phyloP scores from a whole-genome alignment of 1,140 invertebrate genomes.

The Zaprionus kolodkinae region DNA sequence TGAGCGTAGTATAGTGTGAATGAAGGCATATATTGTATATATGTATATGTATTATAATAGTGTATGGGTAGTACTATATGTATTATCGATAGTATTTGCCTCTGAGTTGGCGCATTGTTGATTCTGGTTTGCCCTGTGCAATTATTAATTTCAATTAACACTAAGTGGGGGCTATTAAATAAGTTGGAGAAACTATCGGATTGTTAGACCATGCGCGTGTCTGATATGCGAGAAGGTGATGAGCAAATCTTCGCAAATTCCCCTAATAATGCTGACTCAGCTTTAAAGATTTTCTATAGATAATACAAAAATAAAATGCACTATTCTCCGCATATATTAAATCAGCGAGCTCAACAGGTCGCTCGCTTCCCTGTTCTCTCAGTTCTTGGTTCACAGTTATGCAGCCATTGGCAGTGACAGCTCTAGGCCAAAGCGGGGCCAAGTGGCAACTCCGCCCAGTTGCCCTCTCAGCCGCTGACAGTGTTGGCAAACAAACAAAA shows the following conservation, averaged over 20 bases:
- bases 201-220: conserved; percentile 22
- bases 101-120: not conserved
- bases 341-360: conserved; percentile 56
- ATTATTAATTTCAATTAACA: not conserved
- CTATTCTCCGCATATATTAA: conserved; percentile 25
- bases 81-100: not conserved
- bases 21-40: not conserved
- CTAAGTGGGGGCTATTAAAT: not conserved
- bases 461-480: too few species aligned
- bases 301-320: not conserved
- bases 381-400: conserved; percentile 2
- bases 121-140: not conserved
- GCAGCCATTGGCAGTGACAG: conserved; percentile 26
- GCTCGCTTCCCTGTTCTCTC: conserved; percentile 33
- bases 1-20: not conserved
- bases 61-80: too few species aligned
- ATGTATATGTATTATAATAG: too few species aligned
- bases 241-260: conserved; percentile 1
- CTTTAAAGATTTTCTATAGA: conserved; percentile 32
- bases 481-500: too few species aligned
- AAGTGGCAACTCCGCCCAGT: too few species aligned
- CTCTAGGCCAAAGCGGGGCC: not conserved
- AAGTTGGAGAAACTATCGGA: not conserved
- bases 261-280: conserved; percentile 50
- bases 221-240: not conserved